Percentiles rank a stretch among this genome's conserved stretches.
These are phyloP conservation scores for Ursus arctos DNA, from an alignment of 2,113 vertebrate species.

Conservation along the genomic window DNA sequence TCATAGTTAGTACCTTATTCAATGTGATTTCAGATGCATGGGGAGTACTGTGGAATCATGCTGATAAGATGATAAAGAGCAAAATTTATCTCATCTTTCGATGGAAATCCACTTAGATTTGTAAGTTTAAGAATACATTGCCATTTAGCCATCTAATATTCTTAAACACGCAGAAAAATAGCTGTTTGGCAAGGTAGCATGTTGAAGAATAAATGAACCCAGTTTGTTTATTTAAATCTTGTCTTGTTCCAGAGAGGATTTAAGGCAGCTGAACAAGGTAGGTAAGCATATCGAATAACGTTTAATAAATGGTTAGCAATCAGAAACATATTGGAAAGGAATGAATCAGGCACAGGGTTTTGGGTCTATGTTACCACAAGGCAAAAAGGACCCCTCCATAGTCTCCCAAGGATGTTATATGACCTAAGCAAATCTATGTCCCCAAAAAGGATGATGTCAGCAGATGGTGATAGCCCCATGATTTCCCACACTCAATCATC, in stretches of 20 bases:
- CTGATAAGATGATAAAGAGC: conserved; percentile 68
- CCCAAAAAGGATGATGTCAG: not conserved
- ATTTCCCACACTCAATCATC: not conserved
- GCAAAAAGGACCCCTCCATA: not conserved
- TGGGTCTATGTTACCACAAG: not conserved
- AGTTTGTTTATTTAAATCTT: conserved; percentile 72
- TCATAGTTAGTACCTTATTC: conserved; percentile 61
- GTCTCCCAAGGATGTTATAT: not conserved
- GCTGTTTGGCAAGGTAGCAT: conserved; percentile 56
- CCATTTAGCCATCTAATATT: conserved; percentile 64
- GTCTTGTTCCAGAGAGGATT: conserved; percentile 66
- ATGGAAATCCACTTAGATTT: conserved; percentile 72
- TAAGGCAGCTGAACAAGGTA: conserved; percentile 59
- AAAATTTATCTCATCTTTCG: conserved; percentile 53
- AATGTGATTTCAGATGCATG: conserved; percentile 60
- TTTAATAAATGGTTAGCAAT: conserved; percentile 60
- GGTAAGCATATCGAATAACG: conserved; percentile 11
- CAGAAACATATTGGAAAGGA: not conserved
- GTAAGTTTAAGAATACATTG: conserved; percentile 53
- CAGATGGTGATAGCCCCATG: not conserved
- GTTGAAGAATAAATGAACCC: conserved; percentile 72
- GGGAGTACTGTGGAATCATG: conserved; percentile 62
- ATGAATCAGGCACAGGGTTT: not conserved
- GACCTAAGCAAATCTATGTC: not conserved
- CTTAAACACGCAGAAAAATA: conserved; percentile 55